These are phyloP conservation scores for Malurus elegans DNA, from an alignment of 2,113 vertebrate genomes.

Conservation along the genomic window DNA sequence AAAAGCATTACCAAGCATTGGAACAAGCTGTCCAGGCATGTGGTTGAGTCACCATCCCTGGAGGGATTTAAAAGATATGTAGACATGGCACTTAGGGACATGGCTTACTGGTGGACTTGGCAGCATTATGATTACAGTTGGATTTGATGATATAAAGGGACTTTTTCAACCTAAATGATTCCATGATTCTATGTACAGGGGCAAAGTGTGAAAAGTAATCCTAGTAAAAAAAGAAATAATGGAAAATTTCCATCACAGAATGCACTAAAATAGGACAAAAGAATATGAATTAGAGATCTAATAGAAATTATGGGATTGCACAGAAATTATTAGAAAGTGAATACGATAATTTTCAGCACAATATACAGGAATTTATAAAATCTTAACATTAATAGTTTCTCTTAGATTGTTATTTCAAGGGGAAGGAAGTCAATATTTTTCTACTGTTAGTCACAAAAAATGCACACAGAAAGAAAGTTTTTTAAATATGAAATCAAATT, in stretches of 20 bases:
- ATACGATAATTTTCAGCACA: neutral
- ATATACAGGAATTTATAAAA: neutral
- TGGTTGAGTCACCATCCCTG: too few relatives aligned
- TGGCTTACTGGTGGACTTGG: neutral
- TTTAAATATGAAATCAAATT: neutral
- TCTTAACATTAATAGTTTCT: neutral
- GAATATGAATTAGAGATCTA: neutral
- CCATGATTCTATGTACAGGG: neutral
- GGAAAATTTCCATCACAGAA: neutral
- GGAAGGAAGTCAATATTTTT: neutral
- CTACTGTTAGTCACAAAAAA: neutral
- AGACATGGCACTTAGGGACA: neutral
- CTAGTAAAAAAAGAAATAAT: neutral
- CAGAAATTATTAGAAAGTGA: neutral
- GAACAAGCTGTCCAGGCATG: neutral
- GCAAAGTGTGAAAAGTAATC: neutral
- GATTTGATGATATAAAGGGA: neutral
- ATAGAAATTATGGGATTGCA: neutral
- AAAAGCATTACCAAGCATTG: neutral
- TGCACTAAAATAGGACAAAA: neutral
- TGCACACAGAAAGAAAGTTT: neutral
- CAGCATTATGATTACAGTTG: neutral
- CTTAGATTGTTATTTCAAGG: neutral
- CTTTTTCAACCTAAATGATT: neutral
- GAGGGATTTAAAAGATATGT: neutral